Base-by-base conservation (phyloP, 2,113 vertebrate genomes). In the Penelope pileata region DNA sequence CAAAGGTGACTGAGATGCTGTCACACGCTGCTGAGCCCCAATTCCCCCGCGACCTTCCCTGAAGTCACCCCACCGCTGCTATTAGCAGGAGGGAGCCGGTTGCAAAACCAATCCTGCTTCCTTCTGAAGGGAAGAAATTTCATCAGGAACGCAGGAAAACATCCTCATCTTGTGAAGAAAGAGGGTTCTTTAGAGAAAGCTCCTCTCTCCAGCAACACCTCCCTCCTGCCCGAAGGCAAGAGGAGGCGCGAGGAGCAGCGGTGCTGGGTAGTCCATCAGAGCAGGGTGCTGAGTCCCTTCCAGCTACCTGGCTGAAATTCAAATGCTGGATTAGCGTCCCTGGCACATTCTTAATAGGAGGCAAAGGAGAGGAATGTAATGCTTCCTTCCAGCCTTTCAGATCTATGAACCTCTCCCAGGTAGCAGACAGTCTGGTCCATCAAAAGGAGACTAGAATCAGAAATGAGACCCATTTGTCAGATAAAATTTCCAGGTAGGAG, bases 271-370 rank as follows among this genome's bases (percentile, higher is more conserved):
- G 87, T 90, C 79, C 85, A 80, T 88, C 85, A 93, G 72, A 66
- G 63, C 51, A 91, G 29, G 72, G 51, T 90, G 72, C 75, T 0
- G 16, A 80, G 77, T 47, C 47, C 79, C 76, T 95, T 91, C 81
- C 68, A 94, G 93, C 85, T 81, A 91, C 82, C 68, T 83, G 91
- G 85, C 69, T 91, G 76, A 88, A 91, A 93, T 90, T 88, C 90
- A 90, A 64, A 90, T 74, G 21, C 64, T 77, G 51, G 83, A 83
- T 94, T 81, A 60, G 69, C 54, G 38, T 90, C 91, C 81, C 80
- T 81, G 76, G 93, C 54, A 87, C 56, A 34, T 16, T 59, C 43
- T 51, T 85, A 78, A 81, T 10, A 83, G 43, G 32, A 90, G 47
- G 67, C 51, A 77, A 67, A 87, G 66, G n/a, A 92, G 34, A 95